A percentile compares a stretch with the other conserved stretches of the same genome.
Evolutionary conservation across 2,113 vertebrate genomes (phyloP).

Genomic region (Chlorodrepanis virens): DNA sequence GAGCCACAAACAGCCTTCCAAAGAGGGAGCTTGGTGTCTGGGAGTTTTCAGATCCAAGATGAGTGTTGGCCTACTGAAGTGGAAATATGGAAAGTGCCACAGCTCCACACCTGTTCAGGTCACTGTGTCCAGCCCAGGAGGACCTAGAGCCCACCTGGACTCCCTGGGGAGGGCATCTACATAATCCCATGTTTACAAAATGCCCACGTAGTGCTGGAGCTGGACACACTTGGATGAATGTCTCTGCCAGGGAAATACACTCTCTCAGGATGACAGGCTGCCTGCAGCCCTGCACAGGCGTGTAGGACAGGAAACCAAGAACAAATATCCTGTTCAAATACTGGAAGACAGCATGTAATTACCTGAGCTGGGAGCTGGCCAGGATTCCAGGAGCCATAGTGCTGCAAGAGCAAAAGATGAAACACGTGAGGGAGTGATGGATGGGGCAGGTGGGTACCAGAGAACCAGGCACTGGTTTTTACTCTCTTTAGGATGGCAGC

Average conservation of each 20-base stretch:
- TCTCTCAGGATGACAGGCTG: background rate
- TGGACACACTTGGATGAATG: background rate
- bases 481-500: background rate
- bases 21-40: background rate
- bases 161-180: background rate
- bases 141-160: background rate
- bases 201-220: background rate
- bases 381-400: background rate
- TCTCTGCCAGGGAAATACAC: background rate
- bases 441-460: background rate
- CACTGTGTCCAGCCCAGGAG: background rate
- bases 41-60: background rate
- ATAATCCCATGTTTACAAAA: background rate
- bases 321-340: constrained; percentile 28
- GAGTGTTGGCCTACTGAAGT: background rate
- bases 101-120: background rate
- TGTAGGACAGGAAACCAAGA: background rate
- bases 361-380: constrained; percentile 55
- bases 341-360: constrained; percentile 13
- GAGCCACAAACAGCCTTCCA: background rate
- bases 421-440: background rate
- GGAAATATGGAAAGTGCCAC: background rate
- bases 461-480: background rate
- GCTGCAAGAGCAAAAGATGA: background rate
- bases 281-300: background rate